Percentiles rank a stretch among this genome's conserved stretches.
These are phyloP conservation scores for Conger conger DNA, from an alignment of 2,113 vertebrate species.

Conservation along the genomic window DNA sequence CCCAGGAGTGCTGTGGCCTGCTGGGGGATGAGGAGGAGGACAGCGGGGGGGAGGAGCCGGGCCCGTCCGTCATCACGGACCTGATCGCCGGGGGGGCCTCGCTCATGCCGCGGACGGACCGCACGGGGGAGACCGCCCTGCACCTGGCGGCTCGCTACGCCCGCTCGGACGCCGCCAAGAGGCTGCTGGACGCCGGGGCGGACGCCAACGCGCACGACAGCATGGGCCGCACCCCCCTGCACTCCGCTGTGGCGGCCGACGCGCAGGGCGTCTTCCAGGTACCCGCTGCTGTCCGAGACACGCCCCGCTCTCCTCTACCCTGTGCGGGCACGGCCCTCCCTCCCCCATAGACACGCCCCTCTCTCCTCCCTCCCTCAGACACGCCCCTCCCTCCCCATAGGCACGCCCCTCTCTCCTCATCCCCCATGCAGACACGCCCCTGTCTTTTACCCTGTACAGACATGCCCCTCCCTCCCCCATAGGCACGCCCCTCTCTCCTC, in stretches of 20 bases:
- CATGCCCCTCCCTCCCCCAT: neutral
- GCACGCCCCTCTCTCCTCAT: neutral
- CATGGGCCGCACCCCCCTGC: constrained; percentile 91
- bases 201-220: constrained; percentile 93
- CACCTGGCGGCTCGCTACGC: constrained; percentile 93
- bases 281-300: neutral
- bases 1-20: constrained; percentile 66
- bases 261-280: constrained; percentile 97
- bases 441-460: neutral
- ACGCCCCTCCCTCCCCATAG: no score
- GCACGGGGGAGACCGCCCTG: constrained; percentile 89
- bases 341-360: neutral
- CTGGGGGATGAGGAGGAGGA: constrained; percentile 78
- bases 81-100: constrained; percentile 87
- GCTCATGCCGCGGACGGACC: constrained; percentile 88
- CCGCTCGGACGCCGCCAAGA: constrained; percentile 87
- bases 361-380: neutral
- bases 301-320: neutral
- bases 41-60: constrained; percentile 77
- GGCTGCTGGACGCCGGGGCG: constrained; percentile 87
- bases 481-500: neutral
- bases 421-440: neutral
- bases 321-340: neutral
- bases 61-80: constrained; percentile 88
- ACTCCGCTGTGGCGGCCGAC: constrained; percentile 87